Percentiles rank a stretch among this genome's conserved stretches.
phyloP scores from a whole-genome alignment of 2,113 vertebrate species.

The Muntiacus muntjak region DNA sequence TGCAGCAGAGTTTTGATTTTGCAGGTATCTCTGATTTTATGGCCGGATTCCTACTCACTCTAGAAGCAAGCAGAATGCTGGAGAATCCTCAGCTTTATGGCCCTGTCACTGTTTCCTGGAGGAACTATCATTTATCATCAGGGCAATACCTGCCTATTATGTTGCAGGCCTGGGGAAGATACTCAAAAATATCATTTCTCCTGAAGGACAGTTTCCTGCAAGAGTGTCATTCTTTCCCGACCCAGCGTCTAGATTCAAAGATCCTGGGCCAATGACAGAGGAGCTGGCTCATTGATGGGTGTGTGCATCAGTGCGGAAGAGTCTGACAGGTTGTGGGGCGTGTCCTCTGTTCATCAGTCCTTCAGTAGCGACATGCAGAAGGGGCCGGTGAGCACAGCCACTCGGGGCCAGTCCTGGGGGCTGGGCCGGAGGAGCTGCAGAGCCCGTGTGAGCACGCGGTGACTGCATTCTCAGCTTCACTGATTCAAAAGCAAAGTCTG shows the following conservation, averaged over 20 bases:
- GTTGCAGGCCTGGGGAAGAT: conserved; percentile 38
- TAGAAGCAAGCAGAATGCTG: not conserved
- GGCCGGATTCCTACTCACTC: not conserved
- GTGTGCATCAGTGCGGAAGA: conserved; percentile 77
- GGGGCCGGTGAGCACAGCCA: conserved; percentile 71
- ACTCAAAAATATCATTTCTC: conserved; percentile 67
- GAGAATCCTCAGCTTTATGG: not conserved
- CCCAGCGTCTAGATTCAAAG: conserved; percentile 78
- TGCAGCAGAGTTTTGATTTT: not conserved
- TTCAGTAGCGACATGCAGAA: conserved; percentile 63
- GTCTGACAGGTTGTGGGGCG: conserved; percentile 75
- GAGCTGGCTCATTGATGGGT: conserved; percentile 67
- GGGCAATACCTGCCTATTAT: conserved; percentile 58
- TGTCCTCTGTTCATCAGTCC: conserved; percentile 72
- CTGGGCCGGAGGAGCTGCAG: conserved; percentile 38
- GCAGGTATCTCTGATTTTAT: not conserved
- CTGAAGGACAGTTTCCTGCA: conserved; percentile 73
- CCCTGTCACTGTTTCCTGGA: conserved; percentile 3
- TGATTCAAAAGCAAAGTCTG: conserved; percentile 34
- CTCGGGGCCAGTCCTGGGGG: conserved; percentile 49
- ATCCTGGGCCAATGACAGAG: conserved; percentile 76
- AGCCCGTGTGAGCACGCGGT: conserved; percentile 18
- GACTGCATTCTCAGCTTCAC: conserved; percentile 13
- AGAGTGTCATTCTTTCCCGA: conserved; percentile 75
- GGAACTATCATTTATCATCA: conserved; percentile 59